Percentiles rank a stretch among this genome's conserved stretches.
These are phyloP conservation scores for Sclerodermus sp. DNA, from an alignment of 2,888 invertebrate species.

Conservation along the genomic window DNA sequence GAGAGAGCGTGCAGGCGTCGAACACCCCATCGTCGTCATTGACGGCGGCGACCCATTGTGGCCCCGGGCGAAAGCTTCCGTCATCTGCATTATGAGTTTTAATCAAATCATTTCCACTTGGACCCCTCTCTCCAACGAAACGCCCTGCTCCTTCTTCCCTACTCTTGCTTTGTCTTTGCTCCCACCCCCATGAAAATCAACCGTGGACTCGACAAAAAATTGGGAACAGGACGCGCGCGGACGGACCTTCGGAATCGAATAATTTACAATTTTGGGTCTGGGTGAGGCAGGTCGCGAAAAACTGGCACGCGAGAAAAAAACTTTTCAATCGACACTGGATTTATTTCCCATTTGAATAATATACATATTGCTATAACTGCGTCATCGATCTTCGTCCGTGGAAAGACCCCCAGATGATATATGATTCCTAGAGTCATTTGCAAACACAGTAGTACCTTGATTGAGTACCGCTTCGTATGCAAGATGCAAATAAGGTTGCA, in stretches of 20 bases:
- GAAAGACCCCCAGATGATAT: neutral
- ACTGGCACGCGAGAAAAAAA: too few relatives aligned
- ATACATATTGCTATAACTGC: neutral
- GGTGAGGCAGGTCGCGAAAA: too few relatives aligned
- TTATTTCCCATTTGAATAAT: too few relatives aligned
- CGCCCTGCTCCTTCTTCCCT: too few relatives aligned
- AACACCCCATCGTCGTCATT: constrained; percentile 28
- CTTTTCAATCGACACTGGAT: too few relatives aligned
- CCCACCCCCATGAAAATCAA: too few relatives aligned
- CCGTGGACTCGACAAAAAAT: too few relatives aligned
- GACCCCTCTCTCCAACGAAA: constrained; percentile 8
- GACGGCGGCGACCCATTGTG: constrained; percentile 39
- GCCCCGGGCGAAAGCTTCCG: constrained; percentile 37
- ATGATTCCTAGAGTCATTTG: neutral
- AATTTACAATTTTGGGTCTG: too few relatives aligned
- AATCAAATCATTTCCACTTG: constrained; percentile 49
- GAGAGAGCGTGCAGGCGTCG: constrained; percentile 17
- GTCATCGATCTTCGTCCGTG: neutral
- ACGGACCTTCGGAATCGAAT: too few relatives aligned
- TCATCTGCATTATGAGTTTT: constrained; percentile 48
- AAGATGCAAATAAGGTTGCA: constrained; percentile 33
- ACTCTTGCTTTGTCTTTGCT: too few relatives aligned
- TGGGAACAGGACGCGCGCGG: too few relatives aligned
- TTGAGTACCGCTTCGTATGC: constrained; percentile 25
- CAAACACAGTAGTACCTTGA: neutral